Base-by-base conservation (phyloP, 2,888 invertebrate genomes). In the Deilephila elpenor region DNA sequence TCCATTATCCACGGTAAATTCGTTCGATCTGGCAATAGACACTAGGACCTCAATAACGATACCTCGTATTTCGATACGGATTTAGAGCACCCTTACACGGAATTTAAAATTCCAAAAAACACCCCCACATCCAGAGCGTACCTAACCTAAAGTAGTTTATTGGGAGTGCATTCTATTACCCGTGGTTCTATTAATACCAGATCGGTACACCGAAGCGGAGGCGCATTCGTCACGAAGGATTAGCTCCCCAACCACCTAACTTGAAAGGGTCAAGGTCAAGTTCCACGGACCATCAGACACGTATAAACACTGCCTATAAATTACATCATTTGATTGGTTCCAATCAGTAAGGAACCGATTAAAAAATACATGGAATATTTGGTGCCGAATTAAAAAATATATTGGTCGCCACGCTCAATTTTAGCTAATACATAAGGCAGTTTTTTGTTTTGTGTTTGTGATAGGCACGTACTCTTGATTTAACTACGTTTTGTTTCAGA, bases 311-410 rank as follows among this genome's bases (percentile, higher is more conserved):
- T 79, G 86, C 82, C 84, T 86, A 88, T 94, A 93, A 93, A 94
- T 90, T 88, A 92, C 84, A 87, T 88, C 86, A 89, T 92, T 90
- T 91, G 90, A 94, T 93, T 91, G 90, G 92, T 92, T 92, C 93
- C 92, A 93, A 93, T 92, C 91, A 92, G 88, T 84, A 87, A 84
- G 87, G 86, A 87, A 82, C 87, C 89, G 88, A 90, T 92, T 90
- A 90, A 91, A 91, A 83, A 89, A 88, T 85, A 82, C 84, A 87
- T 85, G 85, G 80, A 75, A 80, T 70, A 80, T 79, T 79, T 82
- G 80, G 77, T 80, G 80, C 80, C 83, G 84, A 84, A 85, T 87
- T 85, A 81, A 82, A 83, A 51, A 83, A 82, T 80, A 82, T 83
- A 83, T 82, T 82, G 82, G 80, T 83, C 82, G 80, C 82, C 81